These are phyloP conservation scores for Harpagoxenus sublaevis DNA, from an alignment of 2,888 invertebrate species.

Conservation along the genomic window DNA sequence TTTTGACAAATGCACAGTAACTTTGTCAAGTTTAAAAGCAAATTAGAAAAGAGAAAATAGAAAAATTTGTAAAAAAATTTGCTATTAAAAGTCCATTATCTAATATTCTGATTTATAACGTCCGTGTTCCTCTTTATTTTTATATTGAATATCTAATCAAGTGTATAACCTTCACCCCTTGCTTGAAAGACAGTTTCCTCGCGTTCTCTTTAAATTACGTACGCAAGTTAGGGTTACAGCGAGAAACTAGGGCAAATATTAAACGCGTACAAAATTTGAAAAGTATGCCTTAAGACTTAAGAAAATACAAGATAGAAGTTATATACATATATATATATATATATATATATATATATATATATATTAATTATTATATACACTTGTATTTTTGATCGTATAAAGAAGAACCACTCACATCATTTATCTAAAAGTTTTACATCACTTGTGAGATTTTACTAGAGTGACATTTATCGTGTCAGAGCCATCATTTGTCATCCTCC, in stretches of 20 bases:
- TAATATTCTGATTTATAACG: not conserved
- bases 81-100: not conserved
- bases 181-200: not conserved
- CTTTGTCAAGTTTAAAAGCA: not conserved
- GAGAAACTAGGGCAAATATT: not conserved
- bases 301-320: not conserved
- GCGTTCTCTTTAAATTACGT: not conserved
- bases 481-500: not conserved
- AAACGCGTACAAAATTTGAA: not conserved
- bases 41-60: not conserved
- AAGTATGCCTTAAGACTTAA: not conserved
- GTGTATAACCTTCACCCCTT: not conserved
- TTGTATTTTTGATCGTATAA: not conserved
- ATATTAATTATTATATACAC: no score
- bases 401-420: not conserved
- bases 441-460: not conserved
- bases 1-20: no score
- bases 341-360: no score
- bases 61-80: not conserved
- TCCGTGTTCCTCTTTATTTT: not conserved
- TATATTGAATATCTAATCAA: not conserved
- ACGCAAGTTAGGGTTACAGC: not conserved
- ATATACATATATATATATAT: not conserved
- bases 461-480: not conserved
- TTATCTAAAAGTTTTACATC: not conserved